These are phyloP conservation scores for Agonum fuliginosum DNA, from an alignment of 2,888 invertebrate species.

Conservation along the genomic window DNA sequence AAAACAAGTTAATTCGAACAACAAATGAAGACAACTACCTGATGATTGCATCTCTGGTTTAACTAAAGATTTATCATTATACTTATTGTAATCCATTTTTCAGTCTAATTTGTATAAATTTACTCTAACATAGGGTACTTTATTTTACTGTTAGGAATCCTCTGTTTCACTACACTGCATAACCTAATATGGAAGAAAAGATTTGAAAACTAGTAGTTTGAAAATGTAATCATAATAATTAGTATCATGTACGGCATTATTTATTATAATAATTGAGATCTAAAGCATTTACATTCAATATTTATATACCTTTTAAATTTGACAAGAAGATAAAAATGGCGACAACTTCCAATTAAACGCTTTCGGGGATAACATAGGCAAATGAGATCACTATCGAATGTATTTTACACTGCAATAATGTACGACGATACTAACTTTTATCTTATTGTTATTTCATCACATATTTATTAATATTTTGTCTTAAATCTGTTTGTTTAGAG, in stretches of 20 bases:
- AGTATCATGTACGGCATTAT: neutral
- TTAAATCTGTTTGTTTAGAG: conserved; percentile 31
- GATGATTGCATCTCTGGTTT: conserved; percentile 1
- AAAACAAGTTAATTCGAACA: neutral
- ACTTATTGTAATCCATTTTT: conserved; percentile 11
- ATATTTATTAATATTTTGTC: conserved; percentile 14
- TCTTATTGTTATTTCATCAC: conserved; percentile 1
- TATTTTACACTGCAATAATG: neutral
- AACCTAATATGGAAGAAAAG: conserved; percentile 37
- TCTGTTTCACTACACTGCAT: neutral
- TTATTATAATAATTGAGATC: neutral
- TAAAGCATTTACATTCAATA: neutral
- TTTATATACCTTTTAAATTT: conserved; percentile 44
- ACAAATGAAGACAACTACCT: neutral
- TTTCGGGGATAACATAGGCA: conserved; percentile 22
- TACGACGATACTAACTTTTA: neutral
- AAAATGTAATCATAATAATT: neutral
- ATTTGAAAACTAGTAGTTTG: neutral
- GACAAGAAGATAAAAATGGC: conserved; percentile 50
- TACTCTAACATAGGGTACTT: neutral
- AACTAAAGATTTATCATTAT: neutral
- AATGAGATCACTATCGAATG: conserved; percentile 14
- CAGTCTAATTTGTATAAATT: neutral
- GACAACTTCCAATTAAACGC: conserved; percentile 19
- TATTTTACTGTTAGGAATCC: neutral